Evolutionary conservation across 2,888 invertebrate genomes (phyloP).

Genomic region (Amphipoea lucens): DNA sequence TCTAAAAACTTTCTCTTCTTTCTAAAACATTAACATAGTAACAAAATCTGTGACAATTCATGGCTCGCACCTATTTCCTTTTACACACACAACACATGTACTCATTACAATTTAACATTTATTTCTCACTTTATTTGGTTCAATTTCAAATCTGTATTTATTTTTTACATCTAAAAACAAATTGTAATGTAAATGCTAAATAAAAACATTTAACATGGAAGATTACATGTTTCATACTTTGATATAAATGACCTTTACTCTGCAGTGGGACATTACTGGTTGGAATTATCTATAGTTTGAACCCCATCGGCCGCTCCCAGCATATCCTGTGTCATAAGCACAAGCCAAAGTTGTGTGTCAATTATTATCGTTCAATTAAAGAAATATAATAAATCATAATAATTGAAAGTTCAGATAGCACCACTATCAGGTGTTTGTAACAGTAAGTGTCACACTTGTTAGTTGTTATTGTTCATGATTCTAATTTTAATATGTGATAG

Average conservation of each 20-base stretch:
- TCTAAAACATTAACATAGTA: not conserved
- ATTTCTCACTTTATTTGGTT: not conserved
- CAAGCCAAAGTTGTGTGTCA: no score
- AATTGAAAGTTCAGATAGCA: constrained; percentile 7
- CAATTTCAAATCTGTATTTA: not conserved
- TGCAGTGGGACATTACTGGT: not conserved
- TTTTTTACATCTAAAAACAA: not conserved
- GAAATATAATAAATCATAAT: constrained; percentile 3
- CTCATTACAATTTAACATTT: not conserved
- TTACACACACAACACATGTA: not conserved
- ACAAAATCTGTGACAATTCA: no score
- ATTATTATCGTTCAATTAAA: not conserved
- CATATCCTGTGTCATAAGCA: not conserved
- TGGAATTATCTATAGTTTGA: not conserved
- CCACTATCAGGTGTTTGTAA: not conserved
- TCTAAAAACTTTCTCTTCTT: not conserved
- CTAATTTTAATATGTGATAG: constrained; percentile 4
- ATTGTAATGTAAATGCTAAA: not conserved
- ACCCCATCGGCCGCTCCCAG: not conserved
- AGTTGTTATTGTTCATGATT: constrained; percentile 16
- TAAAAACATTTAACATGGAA: not conserved
- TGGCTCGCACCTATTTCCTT: not conserved
- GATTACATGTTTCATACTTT: not conserved
- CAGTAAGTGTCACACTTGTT: not conserved
- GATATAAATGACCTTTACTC: no score